Percentiles rank a stretch among this genome's conserved stretches.
These are phyloP conservation scores for Allochrocebus solatus DNA, from an alignment of 2,797 vertebrate genomes.

Conservation along the genomic window DNA sequence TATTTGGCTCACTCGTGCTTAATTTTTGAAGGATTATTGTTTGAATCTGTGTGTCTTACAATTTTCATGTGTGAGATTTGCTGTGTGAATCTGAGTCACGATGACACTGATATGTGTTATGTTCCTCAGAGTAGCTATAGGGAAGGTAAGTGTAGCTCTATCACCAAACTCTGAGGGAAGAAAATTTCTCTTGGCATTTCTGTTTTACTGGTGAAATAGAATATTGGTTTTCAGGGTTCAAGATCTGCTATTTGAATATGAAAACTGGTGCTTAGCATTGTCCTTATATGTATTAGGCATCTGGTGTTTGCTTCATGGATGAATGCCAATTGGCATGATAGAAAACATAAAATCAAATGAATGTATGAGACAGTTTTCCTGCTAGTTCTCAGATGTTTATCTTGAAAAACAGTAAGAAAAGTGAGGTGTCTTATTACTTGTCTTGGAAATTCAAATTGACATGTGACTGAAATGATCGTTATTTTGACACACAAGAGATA, in stretches of 20 bases:
- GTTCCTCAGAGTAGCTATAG: not conserved
- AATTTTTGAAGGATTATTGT: not conserved
- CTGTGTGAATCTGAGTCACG: not conserved
- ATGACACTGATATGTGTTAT: not conserved
- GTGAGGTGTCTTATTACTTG: not conserved
- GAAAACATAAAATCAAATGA: slow-evolving; percentile 9
- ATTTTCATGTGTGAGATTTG: not conserved
- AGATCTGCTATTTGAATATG: not conserved
- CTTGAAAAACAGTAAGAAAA: slow-evolving; percentile 39
- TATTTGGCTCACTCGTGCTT: not conserved
- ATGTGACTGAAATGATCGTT: not conserved
- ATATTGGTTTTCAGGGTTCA: not conserved
- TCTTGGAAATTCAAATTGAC: slow-evolving; percentile 27
- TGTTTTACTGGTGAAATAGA: not conserved
- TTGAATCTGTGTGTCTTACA: not conserved
- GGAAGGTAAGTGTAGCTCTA: not conserved
- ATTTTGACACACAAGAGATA: not conserved
- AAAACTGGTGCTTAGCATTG: not conserved
- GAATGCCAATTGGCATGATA: not conserved
- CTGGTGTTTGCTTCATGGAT: not conserved
- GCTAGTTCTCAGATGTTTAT: not conserved
- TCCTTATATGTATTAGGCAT: not conserved
- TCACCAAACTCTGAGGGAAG: not conserved
- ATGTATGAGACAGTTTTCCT: not conserved
- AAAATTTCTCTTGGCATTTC: not conserved